A percentile compares a stretch with the other conserved stretches of the same genome.
Conservation (phyloP, 2,888 invertebrate species). For the Phanerotoma sp. region DNA sequence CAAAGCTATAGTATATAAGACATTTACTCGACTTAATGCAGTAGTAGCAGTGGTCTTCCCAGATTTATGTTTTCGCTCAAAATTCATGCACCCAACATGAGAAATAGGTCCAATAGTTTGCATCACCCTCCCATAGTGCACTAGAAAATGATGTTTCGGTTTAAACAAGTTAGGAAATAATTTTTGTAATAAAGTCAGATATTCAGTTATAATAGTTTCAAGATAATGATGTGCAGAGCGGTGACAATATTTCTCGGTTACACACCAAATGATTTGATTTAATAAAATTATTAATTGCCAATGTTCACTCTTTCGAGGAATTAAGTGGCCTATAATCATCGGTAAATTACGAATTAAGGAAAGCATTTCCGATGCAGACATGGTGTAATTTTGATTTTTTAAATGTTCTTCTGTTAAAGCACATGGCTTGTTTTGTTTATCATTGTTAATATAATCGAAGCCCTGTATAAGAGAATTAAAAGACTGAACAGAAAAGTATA, state of each 20-base stretch:
- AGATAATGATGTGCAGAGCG: conserved; percentile 9
- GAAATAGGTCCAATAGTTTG: conserved; percentile 14
- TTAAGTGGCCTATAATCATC: conserved; percentile 19
- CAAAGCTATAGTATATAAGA: conserved; percentile 17
- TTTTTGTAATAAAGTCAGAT: conserved; percentile 10
- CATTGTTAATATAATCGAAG: conserved; percentile 14
- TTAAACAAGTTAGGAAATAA: conserved; percentile 22
- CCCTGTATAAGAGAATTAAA: background rate
- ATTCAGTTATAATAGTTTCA: conserved; percentile 24
- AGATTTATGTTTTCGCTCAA: conserved; percentile 17
- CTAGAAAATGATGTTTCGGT: conserved; percentile 31
- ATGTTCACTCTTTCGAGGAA: conserved; percentile 1
- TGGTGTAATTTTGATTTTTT: conserved; percentile 5
- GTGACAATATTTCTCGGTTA: conserved; percentile 15
- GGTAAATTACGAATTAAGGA: conserved; percentile 9
- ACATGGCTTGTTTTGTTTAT: conserved; percentile 15
- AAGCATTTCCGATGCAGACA: conserved; percentile 14
- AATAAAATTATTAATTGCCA: conserved; percentile 8
- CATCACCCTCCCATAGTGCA: conserved; percentile 25
- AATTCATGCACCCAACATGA: conserved; percentile 17
- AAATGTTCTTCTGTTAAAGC: conserved; percentile 2
- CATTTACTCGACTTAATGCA: conserved; percentile 13
- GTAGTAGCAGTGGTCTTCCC: conserved; percentile 5
- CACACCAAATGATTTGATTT: conserved; percentile 26
- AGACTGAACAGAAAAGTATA: background rate